Conservation (phyloP, 2,888 invertebrate genomes). For the Plebejus melissa region DNA sequence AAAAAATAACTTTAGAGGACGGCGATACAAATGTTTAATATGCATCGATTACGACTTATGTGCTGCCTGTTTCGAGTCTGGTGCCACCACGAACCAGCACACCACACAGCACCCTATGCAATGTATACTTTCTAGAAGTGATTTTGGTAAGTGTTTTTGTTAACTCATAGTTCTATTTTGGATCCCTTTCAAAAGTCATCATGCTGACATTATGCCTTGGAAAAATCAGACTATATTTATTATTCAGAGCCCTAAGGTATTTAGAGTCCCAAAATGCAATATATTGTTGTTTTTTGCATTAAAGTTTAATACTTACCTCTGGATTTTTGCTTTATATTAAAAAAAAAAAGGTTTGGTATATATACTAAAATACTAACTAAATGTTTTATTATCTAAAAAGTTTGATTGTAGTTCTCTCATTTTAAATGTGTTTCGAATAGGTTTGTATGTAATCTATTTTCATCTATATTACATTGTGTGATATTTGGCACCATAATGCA, state of each 20-base stretch:
- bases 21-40: conserved; percentile 98
- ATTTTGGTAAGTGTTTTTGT: conserved; percentile 86
- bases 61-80: conserved; percentile 96
- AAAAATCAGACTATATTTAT: not conserved
- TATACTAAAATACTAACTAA: too few species aligned
- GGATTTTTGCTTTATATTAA: not conserved
- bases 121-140: conserved; percentile 97
- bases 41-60: conserved; percentile 99
- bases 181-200: not conserved
- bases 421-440: not conserved
- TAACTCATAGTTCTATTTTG: conserved; percentile 27
- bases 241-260: too few species aligned
- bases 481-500: not conserved
- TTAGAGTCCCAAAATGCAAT: not conserved
- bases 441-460: not conserved
- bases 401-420: not conserved
- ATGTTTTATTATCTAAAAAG: not conserved
- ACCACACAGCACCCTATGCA: conserved; percentile 99
- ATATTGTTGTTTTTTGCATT: not conserved
- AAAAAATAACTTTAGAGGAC: conserved; percentile 97
- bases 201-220: not conserved
- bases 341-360: not conserved
- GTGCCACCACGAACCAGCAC: conserved; percentile 94
- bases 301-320: not conserved
- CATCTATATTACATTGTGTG: not conserved